Base-by-base conservation (phyloP, 2,888 invertebrate genomes). In the Diaperis boleti region DNA sequence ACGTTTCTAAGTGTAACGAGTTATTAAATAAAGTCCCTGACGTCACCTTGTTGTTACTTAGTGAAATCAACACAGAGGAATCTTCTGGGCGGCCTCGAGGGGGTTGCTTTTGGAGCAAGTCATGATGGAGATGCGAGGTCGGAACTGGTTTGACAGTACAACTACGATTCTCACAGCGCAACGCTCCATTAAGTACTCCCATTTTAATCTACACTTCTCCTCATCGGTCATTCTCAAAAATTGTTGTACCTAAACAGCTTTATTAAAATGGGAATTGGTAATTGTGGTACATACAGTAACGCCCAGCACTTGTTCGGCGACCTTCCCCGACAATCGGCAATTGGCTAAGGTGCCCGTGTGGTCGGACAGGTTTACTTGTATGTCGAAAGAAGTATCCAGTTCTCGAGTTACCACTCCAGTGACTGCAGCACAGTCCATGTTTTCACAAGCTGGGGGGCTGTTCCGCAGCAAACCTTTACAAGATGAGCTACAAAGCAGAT, bases 321-420 rank as follows among this genome's bases (percentile, higher is more conserved):
- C 79, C 56, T 81, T 80, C n/a, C 87, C 83, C 15, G 84, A 84
- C 6, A 92, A 80, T 6, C 86, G 83, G 45, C 88, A 79, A 63
- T 83, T 87, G 0, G 79, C 75, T 11, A 91, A 69, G 17, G 88
- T 87, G 5, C 90, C 91, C 0, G 91, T 90, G 65, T 90, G 89
- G 76, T 92, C 92, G 5, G 87, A 83, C 31, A 91, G 81, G 2
- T 85, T 85, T 1, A 91, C 81, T 54, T 83, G 83, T n/a, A 91
- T 79, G 70, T 91, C 89, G 60, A 86, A 86, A 37, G 78, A 80
- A 31, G 79, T 73, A 50, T 79, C 79, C 73, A 83, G 74, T 67
- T 69, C 78, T 56, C 41, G 74, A 67, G 45, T 73, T 62, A 76
- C 76, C 14, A 68, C 69, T 10, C 77, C 78, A 17, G 72, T 73